A percentile compares a stretch with the other conserved stretches of the same genome.
Conservation (phyloP, 2,113 vertebrate genomes). For the Delphinus delphis region DNA sequence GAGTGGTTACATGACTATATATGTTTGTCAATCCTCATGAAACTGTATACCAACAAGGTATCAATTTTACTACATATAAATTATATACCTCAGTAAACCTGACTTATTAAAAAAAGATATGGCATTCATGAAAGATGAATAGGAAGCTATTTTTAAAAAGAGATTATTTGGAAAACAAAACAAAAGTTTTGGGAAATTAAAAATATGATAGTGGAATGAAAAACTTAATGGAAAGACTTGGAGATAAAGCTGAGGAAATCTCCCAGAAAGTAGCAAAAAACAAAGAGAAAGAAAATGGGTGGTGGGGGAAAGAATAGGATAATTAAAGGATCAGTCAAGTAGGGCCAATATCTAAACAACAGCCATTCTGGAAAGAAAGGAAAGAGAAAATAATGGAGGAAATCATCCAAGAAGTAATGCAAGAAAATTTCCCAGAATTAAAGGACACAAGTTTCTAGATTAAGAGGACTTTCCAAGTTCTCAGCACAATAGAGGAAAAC, state of each 20-base stretch:
- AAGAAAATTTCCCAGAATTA: not conserved
- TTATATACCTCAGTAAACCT: not conserved
- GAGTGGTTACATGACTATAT: not conserved
- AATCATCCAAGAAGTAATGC: not conserved
- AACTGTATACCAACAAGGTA: not conserved
- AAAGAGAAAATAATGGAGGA: not conserved
- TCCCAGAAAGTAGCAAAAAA: slow-evolving; percentile 14
- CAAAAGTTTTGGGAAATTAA: not conserved
- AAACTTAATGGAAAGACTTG: not conserved
- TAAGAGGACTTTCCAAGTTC: not conserved
- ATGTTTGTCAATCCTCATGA: not conserved
- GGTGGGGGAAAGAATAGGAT: not conserved
- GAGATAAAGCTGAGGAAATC: not conserved
- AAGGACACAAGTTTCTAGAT: not conserved
- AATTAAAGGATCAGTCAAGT: not conserved
- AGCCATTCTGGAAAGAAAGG: not conserved
- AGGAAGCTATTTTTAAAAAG: not conserved
- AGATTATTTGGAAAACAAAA: not conserved
- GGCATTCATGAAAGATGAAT: not conserved
- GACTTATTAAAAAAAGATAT: not conserved
- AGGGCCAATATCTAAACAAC: not conserved
- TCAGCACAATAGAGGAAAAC: not conserved
- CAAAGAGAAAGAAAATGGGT: not conserved
- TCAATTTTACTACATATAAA: not conserved
- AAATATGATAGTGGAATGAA: not conserved